Percentiles rank a stretch among this genome's conserved stretches.
These are phyloP conservation scores for Pygmarrhopalites habei DNA, from an alignment of 1,140 invertebrate genomes.

Conservation along the genomic window DNA sequence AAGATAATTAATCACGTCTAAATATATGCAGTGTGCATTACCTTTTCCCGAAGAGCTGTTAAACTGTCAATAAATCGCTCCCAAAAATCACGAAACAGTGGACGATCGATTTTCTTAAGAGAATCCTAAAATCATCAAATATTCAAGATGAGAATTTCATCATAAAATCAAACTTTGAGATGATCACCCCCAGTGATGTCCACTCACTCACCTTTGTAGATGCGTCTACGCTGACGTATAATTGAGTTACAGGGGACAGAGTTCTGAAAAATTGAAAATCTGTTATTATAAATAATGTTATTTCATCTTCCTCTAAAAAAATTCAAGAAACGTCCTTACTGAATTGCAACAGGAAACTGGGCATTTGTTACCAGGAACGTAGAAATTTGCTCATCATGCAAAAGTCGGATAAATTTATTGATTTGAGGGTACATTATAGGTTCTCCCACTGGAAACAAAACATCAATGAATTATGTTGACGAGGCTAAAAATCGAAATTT, in stretches of 20 bases:
- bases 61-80: slow-evolving; percentile 55
- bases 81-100: slow-evolving; percentile 59
- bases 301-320: too few relatives aligned
- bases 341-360: slow-evolving; percentile 57
- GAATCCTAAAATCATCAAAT: too few relatives aligned
- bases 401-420: slow-evolving; percentile 51
- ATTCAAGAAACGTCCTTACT: slow-evolving; percentile 41
- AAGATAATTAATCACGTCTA: not conserved
- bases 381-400: slow-evolving; percentile 53
- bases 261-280: slow-evolving; percentile 42
- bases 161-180: too few relatives aligned
- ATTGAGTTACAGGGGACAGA: slow-evolving; percentile 54
- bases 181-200: too few relatives aligned
- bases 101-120: slow-evolving; percentile 59
- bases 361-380: slow-evolving; percentile 59
- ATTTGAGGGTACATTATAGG: slow-evolving; percentile 64
- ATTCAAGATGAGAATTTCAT: too few relatives aligned
- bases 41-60: slow-evolving; percentile 50
- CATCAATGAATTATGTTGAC: too few relatives aligned
- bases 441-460: slow-evolving; percentile 59
- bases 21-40: slow-evolving; percentile 29
- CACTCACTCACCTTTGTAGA: slow-evolving; percentile 56
- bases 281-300: too few relatives aligned
- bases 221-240: slow-evolving; percentile 61
- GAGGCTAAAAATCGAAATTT: too few relatives aligned